Evolutionary conservation across 2,888 invertebrate species (phyloP).

Genomic region (Apodemia duryi): DNA sequence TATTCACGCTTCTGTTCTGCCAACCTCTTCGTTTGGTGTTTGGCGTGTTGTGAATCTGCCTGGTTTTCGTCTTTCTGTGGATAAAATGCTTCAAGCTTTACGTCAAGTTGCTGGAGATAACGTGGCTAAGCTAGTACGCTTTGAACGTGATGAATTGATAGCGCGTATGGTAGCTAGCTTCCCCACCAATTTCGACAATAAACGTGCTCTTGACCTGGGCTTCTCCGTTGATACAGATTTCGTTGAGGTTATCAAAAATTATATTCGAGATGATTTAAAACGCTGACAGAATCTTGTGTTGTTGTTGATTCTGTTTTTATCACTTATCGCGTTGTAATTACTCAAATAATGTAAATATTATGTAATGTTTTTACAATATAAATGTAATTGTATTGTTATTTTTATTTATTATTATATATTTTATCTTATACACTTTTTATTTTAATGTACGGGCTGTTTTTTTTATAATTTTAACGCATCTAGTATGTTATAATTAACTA

Average conservation of each 20-base stretch:
- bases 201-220: slow-evolving; percentile 50
- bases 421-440: no score
- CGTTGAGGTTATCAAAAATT: slow-evolving; percentile 42
- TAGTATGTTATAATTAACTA: no score
- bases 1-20: slow-evolving; percentile 45
- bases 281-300: background rate
- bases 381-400: no score
- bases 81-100: slow-evolving; percentile 51
- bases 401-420: no score
- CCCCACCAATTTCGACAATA: slow-evolving; percentile 51
- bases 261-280: slow-evolving; percentile 17
- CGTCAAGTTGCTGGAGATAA: slow-evolving; percentile 47
- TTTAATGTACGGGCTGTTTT: no score
- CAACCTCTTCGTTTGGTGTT: slow-evolving; percentile 38
- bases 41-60: slow-evolving; percentile 56
- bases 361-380: no score
- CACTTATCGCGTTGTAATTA: no score
- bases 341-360: no score
- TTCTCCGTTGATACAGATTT: slow-evolving; percentile 51
- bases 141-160: slow-evolving; percentile 42
- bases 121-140: slow-evolving; percentile 45
- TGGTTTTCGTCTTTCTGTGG: slow-evolving; percentile 50
- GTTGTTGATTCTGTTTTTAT: no score
- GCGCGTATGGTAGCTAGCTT: slow-evolving; percentile 50
- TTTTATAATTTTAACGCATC: no score